Evolutionary conservation across 1,140 invertebrate genomes (phyloP).

Genomic region (Leptinotarsa lineolata): DNA sequence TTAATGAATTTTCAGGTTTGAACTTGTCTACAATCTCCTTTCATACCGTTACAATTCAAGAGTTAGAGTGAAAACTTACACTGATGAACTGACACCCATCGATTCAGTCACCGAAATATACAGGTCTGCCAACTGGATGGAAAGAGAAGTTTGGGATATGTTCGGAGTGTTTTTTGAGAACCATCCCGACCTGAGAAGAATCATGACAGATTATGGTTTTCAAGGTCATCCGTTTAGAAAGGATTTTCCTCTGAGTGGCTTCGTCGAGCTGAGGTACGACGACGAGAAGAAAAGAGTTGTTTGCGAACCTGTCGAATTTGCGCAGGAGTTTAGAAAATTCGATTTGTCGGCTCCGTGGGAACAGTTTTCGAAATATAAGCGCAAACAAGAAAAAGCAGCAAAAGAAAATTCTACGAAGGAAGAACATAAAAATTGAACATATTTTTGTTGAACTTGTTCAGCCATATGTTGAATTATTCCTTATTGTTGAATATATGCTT

Average conservation of each 20-base stretch:
- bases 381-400: slow-evolving; percentile 12
- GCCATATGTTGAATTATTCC: too few species aligned
- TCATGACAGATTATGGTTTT: slow-evolving; percentile 59
- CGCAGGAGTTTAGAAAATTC: slow-evolving; percentile 55
- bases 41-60: slow-evolving; percentile 38
- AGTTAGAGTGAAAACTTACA: slow-evolving; percentile 56
- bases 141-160: slow-evolving; percentile 59
- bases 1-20: slow-evolving; percentile 30
- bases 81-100: slow-evolving; percentile 57
- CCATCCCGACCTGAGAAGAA: slow-evolving; percentile 58
- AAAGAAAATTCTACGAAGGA: background rate
- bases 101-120: slow-evolving; percentile 56
- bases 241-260: slow-evolving; percentile 58
- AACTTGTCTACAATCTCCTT: slow-evolving; percentile 39
- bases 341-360: slow-evolving; percentile 53
- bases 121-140: slow-evolving; percentile 54
- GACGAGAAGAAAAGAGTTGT: slow-evolving; percentile 59
- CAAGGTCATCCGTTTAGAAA: slow-evolving; percentile 57
- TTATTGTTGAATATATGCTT: too few species aligned
- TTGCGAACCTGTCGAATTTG: slow-evolving; percentile 57
- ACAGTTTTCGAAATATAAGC: slow-evolving; percentile 20
- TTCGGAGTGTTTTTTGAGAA: slow-evolving; percentile 58
- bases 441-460: too few species aligned
- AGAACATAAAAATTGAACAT: background rate
- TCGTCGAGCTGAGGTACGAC: slow-evolving; percentile 56